Conservation (phyloP, 2,888 invertebrate genomes). For the Helicoverpa assulta region DNA sequence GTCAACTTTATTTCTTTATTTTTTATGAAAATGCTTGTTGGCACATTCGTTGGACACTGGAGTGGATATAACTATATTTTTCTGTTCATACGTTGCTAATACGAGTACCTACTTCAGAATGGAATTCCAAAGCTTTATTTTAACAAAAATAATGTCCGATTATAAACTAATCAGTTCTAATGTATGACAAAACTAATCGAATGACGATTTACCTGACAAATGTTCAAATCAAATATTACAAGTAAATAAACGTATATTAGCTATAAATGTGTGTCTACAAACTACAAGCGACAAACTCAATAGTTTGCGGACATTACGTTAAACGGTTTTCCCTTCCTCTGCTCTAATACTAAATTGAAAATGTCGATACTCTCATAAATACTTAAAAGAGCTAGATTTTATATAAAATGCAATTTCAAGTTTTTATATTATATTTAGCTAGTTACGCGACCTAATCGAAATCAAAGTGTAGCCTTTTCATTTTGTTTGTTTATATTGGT, state of each 20-base stretch:
- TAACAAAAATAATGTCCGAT: neutral
- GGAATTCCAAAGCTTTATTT: neutral
- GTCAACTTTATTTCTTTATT: too few relatives aligned
- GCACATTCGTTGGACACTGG: too few relatives aligned
- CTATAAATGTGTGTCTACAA: slow-evolving; percentile 13
- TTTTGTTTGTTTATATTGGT: neutral
- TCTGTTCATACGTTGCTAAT: too few relatives aligned
- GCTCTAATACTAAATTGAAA: slow-evolving; percentile 4
- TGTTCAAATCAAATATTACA: slow-evolving; percentile 2
- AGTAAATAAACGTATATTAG: slow-evolving; percentile 24
- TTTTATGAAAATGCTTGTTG: too few relatives aligned
- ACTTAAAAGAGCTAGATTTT: too few relatives aligned
- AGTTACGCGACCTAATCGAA: too few relatives aligned
- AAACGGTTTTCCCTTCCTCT: slow-evolving; percentile 3
- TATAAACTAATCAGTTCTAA: neutral
- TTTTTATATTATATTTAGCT: too few relatives aligned
- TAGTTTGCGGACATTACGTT: neutral
- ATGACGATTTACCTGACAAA: slow-evolving; percentile 15
- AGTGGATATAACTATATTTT: too few relatives aligned
- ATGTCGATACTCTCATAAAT: neutral
- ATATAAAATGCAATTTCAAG: too few relatives aligned
- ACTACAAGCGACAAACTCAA: slow-evolving; percentile 2
- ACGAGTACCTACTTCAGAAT: too few relatives aligned
- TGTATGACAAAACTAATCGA: too few relatives aligned
- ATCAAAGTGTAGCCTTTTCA: too few relatives aligned